Percentiles rank a stretch among this genome's conserved stretches.
phyloP scores from a whole-genome alignment of 1,140 invertebrate genomes.

The Brachionus calyciflorus region DNA sequence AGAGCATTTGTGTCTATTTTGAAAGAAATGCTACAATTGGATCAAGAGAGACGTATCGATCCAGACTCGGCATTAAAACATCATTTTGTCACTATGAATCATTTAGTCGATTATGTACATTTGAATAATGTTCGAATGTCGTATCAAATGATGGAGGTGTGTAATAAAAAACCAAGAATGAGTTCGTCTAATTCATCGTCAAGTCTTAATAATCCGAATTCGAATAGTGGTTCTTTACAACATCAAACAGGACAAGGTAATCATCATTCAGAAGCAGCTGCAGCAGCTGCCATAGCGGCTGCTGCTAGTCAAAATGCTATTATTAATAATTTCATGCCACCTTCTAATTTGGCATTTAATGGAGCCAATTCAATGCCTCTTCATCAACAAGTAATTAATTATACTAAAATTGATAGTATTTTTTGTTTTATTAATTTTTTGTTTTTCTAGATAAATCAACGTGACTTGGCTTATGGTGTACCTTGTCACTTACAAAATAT shows the following conservation, averaged over 20 bases:
- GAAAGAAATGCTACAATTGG: constrained; percentile 94
- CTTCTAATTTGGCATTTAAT: constrained; percentile 37
- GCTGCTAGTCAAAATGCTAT: constrained; percentile 27
- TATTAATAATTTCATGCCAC: constrained; percentile 38
- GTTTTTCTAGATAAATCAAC: neutral
- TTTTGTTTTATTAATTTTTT: neutral
- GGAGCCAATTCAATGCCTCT: constrained; percentile 39
- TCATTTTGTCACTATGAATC: constrained; percentile 84
- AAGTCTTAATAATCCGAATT: neutral
- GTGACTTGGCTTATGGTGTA: constrained; percentile 9
- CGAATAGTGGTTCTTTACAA: neutral
- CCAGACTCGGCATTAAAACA: constrained; percentile 92
- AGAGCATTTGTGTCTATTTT: constrained; percentile 93
- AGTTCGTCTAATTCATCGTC: constrained; percentile 19
- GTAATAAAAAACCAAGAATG: constrained; percentile 25
- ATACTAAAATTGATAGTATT: neutral
- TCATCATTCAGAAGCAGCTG: constrained; percentile 9
- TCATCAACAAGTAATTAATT: constrained; percentile 17
- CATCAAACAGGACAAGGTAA: neutral
- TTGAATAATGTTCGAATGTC: constrained; percentile 70
- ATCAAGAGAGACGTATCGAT: constrained; percentile 89
- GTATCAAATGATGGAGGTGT: constrained; percentile 46
- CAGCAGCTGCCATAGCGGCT: neutral
- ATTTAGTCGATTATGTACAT: constrained; percentile 91
- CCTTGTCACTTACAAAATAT: constrained; percentile 25